Base-by-base conservation (phyloP, 1,140 invertebrate genomes). In the Pseudomyrmex pallidus region DNA sequence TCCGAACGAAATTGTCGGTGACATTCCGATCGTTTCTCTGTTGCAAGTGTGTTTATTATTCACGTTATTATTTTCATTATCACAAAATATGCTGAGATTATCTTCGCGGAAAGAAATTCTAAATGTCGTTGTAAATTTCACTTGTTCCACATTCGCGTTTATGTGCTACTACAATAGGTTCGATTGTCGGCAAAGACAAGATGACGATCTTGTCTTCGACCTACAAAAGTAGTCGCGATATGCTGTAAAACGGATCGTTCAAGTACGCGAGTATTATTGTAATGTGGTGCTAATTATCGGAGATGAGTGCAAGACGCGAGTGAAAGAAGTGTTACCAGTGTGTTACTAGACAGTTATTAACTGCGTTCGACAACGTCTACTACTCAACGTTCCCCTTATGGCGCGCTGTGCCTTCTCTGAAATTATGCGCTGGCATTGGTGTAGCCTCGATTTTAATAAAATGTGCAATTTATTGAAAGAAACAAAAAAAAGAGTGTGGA, bases 331-430 rank as follows among this genome's bases (percentile, higher is more conserved):
- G 35, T 77, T 72, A 82, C 66, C 80, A 67, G 61, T 64, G 54
- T 87, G 61, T 87, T 84, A 80, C 74, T 63, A 80, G 82, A 88
- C 85, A 87, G 86, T 87, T 87, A 87, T 88, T 88, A 88, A 87
- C 70, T 74, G 86, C 83, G 76, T 87, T 87, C 70, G 74, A 87
- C 83, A 83, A 25, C 54, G 56, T 77, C 62, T 62, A 78, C 74
- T 25, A 62, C 76, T 85, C 76, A 82, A 77, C 86, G 77, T 61
- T 74, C 76, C 72, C 63, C 84, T 88, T 77, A 88, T 70, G 66
- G 22, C 35, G 35, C 35, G 35, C 25, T 59, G 83, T 22, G 64
- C 44, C 67, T 77, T 50, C 61, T 52, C 82, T 62, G 76, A 84
- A 85, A 82, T 85, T 68, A 85, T 85, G 56, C 70, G 72, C 57